Base-by-base conservation (phyloP, 1,140 invertebrate species). In the Micrasema longulum region DNA sequence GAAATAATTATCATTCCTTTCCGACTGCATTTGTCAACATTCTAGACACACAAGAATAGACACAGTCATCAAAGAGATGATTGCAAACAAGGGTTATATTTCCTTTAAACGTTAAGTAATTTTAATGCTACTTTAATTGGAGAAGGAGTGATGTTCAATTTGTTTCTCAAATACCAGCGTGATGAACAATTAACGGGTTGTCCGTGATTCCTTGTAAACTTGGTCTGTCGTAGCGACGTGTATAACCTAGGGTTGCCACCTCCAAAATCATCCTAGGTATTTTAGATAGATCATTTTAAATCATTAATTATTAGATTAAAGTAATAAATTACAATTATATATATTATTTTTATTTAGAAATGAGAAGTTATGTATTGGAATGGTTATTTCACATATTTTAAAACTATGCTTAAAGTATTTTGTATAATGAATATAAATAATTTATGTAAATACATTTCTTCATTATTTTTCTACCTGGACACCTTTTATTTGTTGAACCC, bases 21-120 rank as follows among this genome's bases (percentile, higher is more conserved):
- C 80, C 81, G 80, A 79, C 81, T 82, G 78, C 83, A 79, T 84
- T 82, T 84, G 83, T 85, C 83, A 79, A 83, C 76, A 84, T 85
- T 85, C 83, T 85, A 83, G 82, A 84, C 83, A 82, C 78, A 84
- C 78, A 82, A 85, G 84, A 85, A 84, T 84, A 83, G 84, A 85
- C 84, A 84, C 82, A 85, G 83, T 84, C 83, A 79, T 80, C 77
- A 45, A 35, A 63, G 38, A 52, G 14, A 38, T 38, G 36, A 63
- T 70, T 22, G 41, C 53, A 35, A 62, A 60, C 31, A 20, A 69
- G n/a, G 55, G 7, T 60, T 60, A 38, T 55, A n/a, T 53, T 53
- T 53, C 7, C 35, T 43, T 10, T 60, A 60, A 60, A 31, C 9
- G 55, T 41, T 60, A 60, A 22, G 55, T 60, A 38, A 60, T 60